Evolutionary conservation across 2,113 vertebrate genomes (phyloP).

Genomic region (Girardinichthys multiradiatus): DNA sequence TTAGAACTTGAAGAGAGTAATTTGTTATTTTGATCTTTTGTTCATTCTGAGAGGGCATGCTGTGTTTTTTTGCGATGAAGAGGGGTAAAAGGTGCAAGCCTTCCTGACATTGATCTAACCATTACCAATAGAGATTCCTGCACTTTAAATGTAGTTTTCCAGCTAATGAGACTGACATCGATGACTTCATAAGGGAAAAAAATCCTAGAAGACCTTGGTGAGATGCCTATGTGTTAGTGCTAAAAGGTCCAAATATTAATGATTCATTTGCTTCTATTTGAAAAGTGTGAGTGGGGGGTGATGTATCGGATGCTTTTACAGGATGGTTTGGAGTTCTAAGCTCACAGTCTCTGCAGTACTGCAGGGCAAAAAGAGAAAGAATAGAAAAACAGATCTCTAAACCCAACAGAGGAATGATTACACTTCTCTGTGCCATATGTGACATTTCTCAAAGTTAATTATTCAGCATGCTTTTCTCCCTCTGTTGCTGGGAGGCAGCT

Average conservation of each 20-base stretch:
- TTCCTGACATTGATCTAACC: constrained; percentile 55
- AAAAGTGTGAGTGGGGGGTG: constrained; percentile 56
- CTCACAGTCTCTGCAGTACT: constrained; percentile 45
- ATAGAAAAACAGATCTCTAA: constrained; percentile 63
- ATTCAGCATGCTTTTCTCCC: constrained; percentile 80
- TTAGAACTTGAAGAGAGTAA: constrained; percentile 47
- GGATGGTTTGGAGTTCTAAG: constrained; percentile 29
- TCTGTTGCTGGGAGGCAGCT: constrained; percentile 68
- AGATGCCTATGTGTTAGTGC: constrained; percentile 40
- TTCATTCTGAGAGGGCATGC: constrained; percentile 20
- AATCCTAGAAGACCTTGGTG: constrained; percentile 38
- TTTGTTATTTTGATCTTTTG: constrained; percentile 61
- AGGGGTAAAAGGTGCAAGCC: constrained; percentile 32
- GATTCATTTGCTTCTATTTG: constrained; percentile 77
- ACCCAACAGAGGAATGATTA: constrained; percentile 73
- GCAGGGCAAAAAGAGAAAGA: constrained; percentile 50
- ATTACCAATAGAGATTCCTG: constrained; percentile 49
- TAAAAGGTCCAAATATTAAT: constrained; percentile 75
- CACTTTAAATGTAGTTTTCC: constrained; percentile 59
- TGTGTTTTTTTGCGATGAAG: constrained; percentile 9
- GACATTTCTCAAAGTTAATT: constrained; percentile 79
- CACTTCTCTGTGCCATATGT: constrained; percentile 70
- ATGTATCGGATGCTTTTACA: constrained; percentile 72
- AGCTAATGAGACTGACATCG: constrained; percentile 73
- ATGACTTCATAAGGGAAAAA: constrained; percentile 59